Conservation (phyloP, 2,888 invertebrate species). For the Drosophila macrospina region DNA sequence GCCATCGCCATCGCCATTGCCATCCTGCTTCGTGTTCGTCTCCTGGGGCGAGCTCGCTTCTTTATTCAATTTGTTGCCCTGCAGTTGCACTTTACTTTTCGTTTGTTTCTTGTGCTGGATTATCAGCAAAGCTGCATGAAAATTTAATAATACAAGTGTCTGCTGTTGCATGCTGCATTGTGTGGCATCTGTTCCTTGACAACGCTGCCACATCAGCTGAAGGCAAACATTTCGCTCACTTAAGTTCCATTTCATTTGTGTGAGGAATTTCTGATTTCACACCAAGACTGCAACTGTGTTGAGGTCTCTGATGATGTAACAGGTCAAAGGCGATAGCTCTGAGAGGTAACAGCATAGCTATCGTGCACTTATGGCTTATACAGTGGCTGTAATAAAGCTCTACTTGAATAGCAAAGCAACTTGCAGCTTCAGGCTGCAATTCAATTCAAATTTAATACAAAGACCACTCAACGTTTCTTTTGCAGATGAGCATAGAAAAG, state of each 20-base stretch:
- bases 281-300: slow-evolving; percentile 1
- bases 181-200: slow-evolving; percentile 29
- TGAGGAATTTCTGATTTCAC: slow-evolving; percentile 23
- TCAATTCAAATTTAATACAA: not conserved
- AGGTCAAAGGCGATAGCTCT: not conserved
- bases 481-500: not conserved
- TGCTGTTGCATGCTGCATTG: slow-evolving; percentile 27
- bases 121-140: slow-evolving; percentile 77
- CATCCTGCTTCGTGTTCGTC: slow-evolving; percentile 15
- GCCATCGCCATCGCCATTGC: slow-evolving; percentile 12
- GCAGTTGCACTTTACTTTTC: slow-evolving; percentile 50
- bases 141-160: slow-evolving; percentile 73
- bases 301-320: slow-evolving; percentile 1
- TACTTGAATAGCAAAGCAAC: not conserved
- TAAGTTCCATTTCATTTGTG: slow-evolving; percentile 68
- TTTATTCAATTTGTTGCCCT: slow-evolving; percentile 53
- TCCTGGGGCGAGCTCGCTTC: slow-evolving; percentile 38
- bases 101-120: slow-evolving; percentile 55
- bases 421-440: slow-evolving; percentile 3
- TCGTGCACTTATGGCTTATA: not conserved
- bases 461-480: slow-evolving; percentile 1
- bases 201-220: slow-evolving; percentile 1
- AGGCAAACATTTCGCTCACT: slow-evolving; percentile 15
- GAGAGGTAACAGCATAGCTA: not conserved
- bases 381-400: not conserved